Evolutionary conservation across 1,140 invertebrate genomes (phyloP).

Genomic region (Hyposmocoma kahamanoa): DNA sequence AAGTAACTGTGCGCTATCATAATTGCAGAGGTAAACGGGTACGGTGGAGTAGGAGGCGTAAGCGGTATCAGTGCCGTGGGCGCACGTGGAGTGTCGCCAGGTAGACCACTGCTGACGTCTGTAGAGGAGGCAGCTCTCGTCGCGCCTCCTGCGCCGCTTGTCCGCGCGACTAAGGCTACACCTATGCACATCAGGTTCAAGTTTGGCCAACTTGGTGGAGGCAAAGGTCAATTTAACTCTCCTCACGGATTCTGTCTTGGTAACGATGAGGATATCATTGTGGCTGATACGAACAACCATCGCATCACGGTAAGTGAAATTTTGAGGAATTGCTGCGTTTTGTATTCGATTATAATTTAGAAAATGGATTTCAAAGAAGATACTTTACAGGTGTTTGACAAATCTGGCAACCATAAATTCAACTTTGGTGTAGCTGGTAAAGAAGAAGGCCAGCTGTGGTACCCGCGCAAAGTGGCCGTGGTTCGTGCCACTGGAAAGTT

Average conservation of each 20-base stretch:
- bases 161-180: constrained; percentile 81
- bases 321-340: too few species aligned
- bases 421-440: constrained; percentile 93
- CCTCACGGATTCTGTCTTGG: constrained; percentile 98
- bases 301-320: constrained; percentile 90
- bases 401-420: constrained; percentile 90
- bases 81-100: constrained; percentile 71
- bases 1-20: background rate
- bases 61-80: constrained; percentile 44
- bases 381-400: constrained; percentile 88
- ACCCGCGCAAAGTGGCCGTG: constrained; percentile 95
- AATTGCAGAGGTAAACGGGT: constrained; percentile 61
- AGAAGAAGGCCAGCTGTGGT: constrained; percentile 97
- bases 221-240: constrained; percentile 95
- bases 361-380: too few species aligned
- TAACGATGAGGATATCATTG: constrained; percentile 94
- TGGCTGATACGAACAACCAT: constrained; percentile 97
- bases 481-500: constrained; percentile 91
- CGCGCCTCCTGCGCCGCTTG: constrained; percentile 55
- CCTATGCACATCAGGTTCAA: constrained; percentile 93
- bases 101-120: constrained; percentile 54
- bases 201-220: constrained; percentile 93
- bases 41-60: constrained; percentile 43
- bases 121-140: constrained; percentile 65
- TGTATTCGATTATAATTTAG: too few species aligned